A percentile compares a stretch with the other conserved stretches of the same genome.
These are phyloP conservation scores for Polyergus mexicanus DNA, from an alignment of 1,140 invertebrate species.

Conservation along the genomic window DNA sequence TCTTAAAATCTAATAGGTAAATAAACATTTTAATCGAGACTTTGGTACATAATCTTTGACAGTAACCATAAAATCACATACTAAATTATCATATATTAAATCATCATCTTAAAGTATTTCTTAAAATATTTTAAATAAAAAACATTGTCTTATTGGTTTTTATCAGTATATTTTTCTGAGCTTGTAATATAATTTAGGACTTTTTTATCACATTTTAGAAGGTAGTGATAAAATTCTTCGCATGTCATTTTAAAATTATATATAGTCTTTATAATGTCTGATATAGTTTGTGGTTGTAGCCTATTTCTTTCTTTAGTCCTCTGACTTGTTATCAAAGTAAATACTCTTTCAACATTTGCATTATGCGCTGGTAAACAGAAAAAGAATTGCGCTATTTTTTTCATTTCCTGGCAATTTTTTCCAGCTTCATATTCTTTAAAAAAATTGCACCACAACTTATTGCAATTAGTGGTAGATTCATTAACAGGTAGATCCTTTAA, in stretches of 20 bases:
- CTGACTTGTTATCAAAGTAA: background rate
- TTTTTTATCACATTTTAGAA: background rate
- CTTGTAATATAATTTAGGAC: background rate
- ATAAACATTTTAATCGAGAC: too few relatives aligned
- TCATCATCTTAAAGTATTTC: too few relatives aligned
- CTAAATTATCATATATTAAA: too few relatives aligned
- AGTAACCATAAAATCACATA: too few relatives aligned
- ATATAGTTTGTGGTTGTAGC: background rate
- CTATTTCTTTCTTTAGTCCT: background rate
- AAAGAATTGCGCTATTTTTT: constrained; percentile 10
- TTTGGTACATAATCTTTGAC: too few relatives aligned
- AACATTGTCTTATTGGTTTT: background rate
- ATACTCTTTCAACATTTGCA: constrained; percentile 10
- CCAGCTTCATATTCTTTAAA: background rate
- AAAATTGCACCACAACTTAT: constrained; percentile 5
- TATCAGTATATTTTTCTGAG: background rate
- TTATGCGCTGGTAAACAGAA: too few relatives aligned
- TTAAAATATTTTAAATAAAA: too few relatives aligned
- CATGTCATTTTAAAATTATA: constrained; percentile 1
- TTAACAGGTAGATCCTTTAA: background rate
- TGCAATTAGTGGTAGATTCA: background rate
- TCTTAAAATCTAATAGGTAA: too few relatives aligned
- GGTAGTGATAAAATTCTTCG: background rate
- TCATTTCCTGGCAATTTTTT: background rate
- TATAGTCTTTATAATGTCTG: background rate